Percentiles rank a stretch among this genome's conserved stretches.
phyloP scores from a whole-genome alignment of 2,888 invertebrate genomes.

The Rotaria socialis region DNA sequence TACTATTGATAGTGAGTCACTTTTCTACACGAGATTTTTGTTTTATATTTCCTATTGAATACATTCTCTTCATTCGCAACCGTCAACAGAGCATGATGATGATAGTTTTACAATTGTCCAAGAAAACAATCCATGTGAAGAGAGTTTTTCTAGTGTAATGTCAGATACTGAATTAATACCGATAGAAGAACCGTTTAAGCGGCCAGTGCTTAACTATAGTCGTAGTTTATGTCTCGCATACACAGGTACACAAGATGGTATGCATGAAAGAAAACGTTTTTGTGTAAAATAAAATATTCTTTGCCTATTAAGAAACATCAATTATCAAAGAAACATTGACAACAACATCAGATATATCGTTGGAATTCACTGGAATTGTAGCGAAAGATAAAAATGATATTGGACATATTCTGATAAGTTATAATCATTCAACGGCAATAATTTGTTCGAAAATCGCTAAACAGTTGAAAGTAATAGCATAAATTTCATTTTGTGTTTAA shows the following conservation, averaged over 20 bases:
- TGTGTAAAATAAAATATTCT: neutral
- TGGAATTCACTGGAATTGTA: neutral
- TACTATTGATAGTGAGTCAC: neutral
- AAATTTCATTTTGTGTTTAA: neutral
- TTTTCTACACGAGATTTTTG: neutral
- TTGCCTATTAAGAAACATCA: neutral
- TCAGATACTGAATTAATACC: neutral
- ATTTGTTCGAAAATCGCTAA: neutral
- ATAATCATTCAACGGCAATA: neutral
- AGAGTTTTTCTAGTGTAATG: neutral
- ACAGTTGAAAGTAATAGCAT: neutral
- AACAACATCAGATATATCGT: neutral
- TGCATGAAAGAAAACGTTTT: neutral
- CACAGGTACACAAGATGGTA: neutral
- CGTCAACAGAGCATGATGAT: neutral
- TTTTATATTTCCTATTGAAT: neutral
- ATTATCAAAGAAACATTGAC: neutral
- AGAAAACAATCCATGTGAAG: neutral
- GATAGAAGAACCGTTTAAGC: neutral
- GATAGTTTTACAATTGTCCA: neutral
- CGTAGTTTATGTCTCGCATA: neutral
- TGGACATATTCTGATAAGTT: slow-evolving; percentile 23
- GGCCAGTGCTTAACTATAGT: neutral
- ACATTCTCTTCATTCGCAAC: neutral
- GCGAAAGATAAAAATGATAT: neutral